phyloP scores from a whole-genome alignment of 30 jellyfish, hydroid and myxozoan species.

The Turritopsis dohrnii region DNA sequence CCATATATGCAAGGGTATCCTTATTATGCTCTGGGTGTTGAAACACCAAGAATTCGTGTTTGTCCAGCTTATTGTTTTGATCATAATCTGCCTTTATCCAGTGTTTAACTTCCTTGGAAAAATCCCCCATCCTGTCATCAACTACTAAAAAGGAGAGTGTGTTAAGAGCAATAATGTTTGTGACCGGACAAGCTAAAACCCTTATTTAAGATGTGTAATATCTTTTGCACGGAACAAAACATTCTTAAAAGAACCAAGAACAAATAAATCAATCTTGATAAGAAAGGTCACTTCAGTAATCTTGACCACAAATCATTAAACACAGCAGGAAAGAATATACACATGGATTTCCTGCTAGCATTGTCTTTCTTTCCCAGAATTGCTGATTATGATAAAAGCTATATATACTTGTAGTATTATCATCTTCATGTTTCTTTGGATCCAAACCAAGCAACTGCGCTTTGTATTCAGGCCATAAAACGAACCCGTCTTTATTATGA shows the following conservation, averaged over 20 bases:
- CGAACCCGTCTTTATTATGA: conserved; percentile 47
- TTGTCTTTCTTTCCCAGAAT: no score
- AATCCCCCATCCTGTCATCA: conserved; percentile 57
- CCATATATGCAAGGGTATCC: conserved; percentile 60
- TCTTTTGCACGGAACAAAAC: no score
- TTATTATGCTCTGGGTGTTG: conserved; percentile 91
- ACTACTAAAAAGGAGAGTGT: conserved; percentile 31
- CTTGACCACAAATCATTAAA: no score
- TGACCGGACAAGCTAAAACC: no score
- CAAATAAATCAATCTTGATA: no score
- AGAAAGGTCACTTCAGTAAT: no score
- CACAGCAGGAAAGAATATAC: no score
- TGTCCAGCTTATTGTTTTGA: conserved; percentile 36
- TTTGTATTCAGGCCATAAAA: conserved; percentile 70
- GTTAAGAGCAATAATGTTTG: no score
- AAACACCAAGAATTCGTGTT: conserved; percentile 69
- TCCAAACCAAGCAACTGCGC: conserved; percentile 63
- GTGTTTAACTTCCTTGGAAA: conserved; percentile 70
- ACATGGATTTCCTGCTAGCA: no score
- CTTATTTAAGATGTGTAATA: no score
- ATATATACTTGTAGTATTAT: conserved; percentile 51
- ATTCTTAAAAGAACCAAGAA: no score
- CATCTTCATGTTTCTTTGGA: conserved; percentile 37
- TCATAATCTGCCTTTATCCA: conserved; percentile 86
- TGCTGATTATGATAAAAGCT: no score